Evolutionary conservation across 2,797 vertebrate genomes (phyloP), one percentile per base, ranked within the genome.

Genomic region (Lepus oiostolus): DNA sequence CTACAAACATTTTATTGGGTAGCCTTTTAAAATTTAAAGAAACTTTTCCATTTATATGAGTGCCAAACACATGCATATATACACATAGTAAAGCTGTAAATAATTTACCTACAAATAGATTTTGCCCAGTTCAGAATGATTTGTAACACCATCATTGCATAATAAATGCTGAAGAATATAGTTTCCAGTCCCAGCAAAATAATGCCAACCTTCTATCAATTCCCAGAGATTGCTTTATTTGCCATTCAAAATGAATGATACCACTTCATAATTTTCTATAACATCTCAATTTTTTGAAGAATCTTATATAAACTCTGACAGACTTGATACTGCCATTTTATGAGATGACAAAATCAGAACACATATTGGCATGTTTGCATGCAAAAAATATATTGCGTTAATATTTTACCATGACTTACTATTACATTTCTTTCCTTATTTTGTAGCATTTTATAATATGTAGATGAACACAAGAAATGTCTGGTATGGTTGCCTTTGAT

Each of bases 261-360:
- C 1, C 10, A 63, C 47, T 5, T 91, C 58, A 35, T 4, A 0
- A 70, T 50, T 54, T 88, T 42, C 38, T 67, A 83, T 92, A 88
- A 95, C 94, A 95, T 62, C n/a, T 85, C n/a, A 88, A 70, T 94
- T 91, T 85, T 88, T 54, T 94, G 83, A 92, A 42, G 16, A 88
- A 85, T 83, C 87, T 90, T 90, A 79, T 68, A 80, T 42, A 85
- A 96, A 74, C 80, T 30, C 16, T 88, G 79, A 92, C 62, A 75
- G 35, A 86, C 90, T 77, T 67, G 70, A 92, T 94, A 32, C 8
- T 86, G 13, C 30, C 2, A 16, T 70, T 85, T 90, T 83, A 85
- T 79, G 83, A 28, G n/a, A 85, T 85, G 30, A 87, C 74, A 88
- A 88, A 95, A 91, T 92, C 71, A 54, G n/a, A 47, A 83, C 11